Conservation (phyloP, 2,113 vertebrate species). For the Pterocles orientalis region DNA sequence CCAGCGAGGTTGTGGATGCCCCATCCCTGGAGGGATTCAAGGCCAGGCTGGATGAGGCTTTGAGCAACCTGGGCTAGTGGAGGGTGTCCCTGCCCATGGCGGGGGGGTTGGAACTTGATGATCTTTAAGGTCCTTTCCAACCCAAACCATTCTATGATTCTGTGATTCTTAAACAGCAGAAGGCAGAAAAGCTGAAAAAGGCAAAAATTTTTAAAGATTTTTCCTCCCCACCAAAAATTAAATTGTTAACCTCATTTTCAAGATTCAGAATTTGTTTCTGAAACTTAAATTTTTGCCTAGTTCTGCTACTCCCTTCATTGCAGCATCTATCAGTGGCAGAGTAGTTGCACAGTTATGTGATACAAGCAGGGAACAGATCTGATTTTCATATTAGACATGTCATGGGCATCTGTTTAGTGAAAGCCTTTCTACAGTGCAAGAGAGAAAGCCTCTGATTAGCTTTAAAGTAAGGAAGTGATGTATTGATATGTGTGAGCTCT, state of each 20-base stretch:
- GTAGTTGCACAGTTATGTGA: background rate
- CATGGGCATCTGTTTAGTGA: background rate
- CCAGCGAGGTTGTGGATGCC: too few relatives aligned
- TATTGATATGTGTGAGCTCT: background rate
- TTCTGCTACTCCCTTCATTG: background rate
- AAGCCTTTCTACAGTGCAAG: background rate
- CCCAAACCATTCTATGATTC: too few relatives aligned
- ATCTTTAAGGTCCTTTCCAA: too few relatives aligned
- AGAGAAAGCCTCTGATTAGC: background rate
- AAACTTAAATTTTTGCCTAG: background rate
- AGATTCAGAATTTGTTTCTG: background rate
- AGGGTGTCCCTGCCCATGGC: too few relatives aligned
- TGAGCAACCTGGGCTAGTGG: too few relatives aligned
- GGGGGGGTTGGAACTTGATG: too few relatives aligned
- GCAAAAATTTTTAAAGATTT: background rate
- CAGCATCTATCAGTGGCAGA: background rate
- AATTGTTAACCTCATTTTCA: background rate
- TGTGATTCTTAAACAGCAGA: background rate
- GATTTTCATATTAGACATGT: background rate
- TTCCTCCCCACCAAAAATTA: background rate
- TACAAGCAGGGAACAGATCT: background rate
- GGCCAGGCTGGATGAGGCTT: too few relatives aligned
- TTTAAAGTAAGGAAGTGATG: background rate
- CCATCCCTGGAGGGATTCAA: too few relatives aligned
- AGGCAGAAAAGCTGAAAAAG: background rate